Evolutionary conservation across 2,888 invertebrate genomes (phyloP).

Genomic region (Spodoptera picta): DNA sequence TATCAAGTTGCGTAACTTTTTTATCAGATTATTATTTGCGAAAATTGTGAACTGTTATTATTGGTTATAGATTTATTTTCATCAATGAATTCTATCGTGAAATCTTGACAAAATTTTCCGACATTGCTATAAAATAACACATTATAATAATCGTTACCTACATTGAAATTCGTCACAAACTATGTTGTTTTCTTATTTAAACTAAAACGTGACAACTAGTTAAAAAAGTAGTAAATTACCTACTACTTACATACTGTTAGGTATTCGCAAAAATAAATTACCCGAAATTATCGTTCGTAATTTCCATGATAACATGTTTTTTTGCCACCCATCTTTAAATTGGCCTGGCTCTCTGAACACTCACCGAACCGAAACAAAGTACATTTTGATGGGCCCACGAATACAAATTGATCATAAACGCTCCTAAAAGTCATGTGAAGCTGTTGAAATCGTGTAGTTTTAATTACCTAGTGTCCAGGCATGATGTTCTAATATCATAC

Average conservation of each 20-base stretch:
- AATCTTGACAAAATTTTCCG: too few relatives aligned
- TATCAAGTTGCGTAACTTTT: constrained; percentile 2
- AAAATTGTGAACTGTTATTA: too few relatives aligned
- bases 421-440: constrained; percentile 4
- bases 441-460: constrained; percentile 7
- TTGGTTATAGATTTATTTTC: too few relatives aligned
- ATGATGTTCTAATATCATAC: neutral
- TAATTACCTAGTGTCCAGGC: neutral
- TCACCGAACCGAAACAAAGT: constrained; percentile 24
- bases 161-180: too few relatives aligned
- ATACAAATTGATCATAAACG: constrained; percentile 29
- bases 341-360: neutral
- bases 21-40: neutral
- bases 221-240: neutral
- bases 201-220: too few relatives aligned
- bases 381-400: constrained; percentile 25
- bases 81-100: too few relatives aligned
- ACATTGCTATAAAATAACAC: too few relatives aligned
- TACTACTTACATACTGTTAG: neutral
- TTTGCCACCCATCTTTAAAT: constrained; percentile 25
- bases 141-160: too few relatives aligned
- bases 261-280: constrained; percentile 1
- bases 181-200: too few relatives aligned
- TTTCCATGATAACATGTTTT: constrained; percentile 24
- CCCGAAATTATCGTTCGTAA: constrained; percentile 2